A percentile compares a stretch with the other conserved stretches of the same genome.
Conservation (phyloP, 2,797 vertebrate species). For the Carcharodon carcharias region DNA sequence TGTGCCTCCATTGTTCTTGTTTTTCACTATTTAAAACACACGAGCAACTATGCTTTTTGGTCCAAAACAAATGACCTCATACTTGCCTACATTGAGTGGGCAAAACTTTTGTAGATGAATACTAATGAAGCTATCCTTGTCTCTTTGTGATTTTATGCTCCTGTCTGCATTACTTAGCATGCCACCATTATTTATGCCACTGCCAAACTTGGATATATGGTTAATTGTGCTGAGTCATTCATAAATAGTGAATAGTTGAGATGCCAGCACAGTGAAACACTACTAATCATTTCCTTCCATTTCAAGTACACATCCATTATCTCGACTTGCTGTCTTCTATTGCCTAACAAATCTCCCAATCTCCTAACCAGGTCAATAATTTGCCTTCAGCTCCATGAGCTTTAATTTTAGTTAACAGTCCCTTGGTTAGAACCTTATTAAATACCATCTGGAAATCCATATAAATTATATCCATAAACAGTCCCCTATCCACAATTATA, state of each 20-base stretch:
- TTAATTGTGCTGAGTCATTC: background rate
- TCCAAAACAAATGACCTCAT: background rate
- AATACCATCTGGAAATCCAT: background rate
- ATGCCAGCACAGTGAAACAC: background rate
- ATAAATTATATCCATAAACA: background rate
- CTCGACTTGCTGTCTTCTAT: background rate
- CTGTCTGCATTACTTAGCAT: no score
- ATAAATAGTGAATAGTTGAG: background rate
- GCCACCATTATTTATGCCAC: background rate
- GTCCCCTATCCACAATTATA: background rate
- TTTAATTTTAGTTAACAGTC: background rate
- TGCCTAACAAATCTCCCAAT: background rate
- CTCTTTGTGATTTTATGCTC: no score
- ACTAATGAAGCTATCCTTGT: no score
- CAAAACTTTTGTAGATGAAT: no score
- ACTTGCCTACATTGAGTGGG: background rate
- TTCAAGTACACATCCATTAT: background rate
- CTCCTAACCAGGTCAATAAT: background rate
- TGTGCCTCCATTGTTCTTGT: background rate
- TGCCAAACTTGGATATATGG: background rate
- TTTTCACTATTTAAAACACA: background rate
- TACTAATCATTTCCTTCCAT: background rate
- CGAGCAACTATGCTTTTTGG: background rate
- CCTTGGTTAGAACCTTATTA: background rate
- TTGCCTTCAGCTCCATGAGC: background rate